These are phyloP conservation scores for Microtus pennsylvanicus DNA, from an alignment of 2,113 vertebrate species.

Conservation along the genomic window DNA sequence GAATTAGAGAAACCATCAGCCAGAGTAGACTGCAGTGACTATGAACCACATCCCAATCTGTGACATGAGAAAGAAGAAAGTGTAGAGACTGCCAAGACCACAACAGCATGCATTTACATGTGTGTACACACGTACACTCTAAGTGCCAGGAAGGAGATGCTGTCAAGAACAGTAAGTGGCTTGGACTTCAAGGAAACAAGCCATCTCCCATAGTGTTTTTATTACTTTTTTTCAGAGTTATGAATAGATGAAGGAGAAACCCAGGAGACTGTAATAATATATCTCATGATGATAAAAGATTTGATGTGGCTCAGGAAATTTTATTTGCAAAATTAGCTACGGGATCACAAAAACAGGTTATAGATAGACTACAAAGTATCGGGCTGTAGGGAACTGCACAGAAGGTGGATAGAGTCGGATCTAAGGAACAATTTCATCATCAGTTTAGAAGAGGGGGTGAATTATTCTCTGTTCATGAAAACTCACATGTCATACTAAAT, in stretches of 20 bases:
- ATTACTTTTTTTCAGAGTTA: conserved; percentile 66
- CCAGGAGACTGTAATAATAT: conserved; percentile 50
- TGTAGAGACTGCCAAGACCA: conserved; percentile 11
- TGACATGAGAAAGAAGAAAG: conserved; percentile 38
- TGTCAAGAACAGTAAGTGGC: conserved; percentile 65
- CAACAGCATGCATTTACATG: neutral
- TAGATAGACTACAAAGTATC: conserved; percentile 59
- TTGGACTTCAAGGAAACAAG: conserved; percentile 66
- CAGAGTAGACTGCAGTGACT: neutral
- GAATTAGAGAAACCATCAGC: conserved; percentile 52
- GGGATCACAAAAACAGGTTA: conserved; percentile 63
- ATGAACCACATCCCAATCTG: conserved; percentile 21
- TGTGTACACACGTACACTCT: neutral
- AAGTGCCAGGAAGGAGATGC: conserved; percentile 56
- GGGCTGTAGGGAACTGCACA: conserved; percentile 6
- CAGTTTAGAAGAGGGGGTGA: conserved; percentile 46
- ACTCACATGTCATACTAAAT: conserved; percentile 23
- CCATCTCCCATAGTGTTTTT: conserved; percentile 62
- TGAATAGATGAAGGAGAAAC: conserved; percentile 69
- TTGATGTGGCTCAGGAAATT: conserved; percentile 67
- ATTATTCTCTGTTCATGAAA: conserved; percentile 50
- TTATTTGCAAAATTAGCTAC: conserved; percentile 75
- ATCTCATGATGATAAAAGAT: conserved; percentile 70
- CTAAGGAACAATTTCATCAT: conserved; percentile 50
- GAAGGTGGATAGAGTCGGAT: neutral